phyloP scores from a whole-genome alignment of 2,113 vertebrate species.

The Neolamprologus sp. region DNA sequence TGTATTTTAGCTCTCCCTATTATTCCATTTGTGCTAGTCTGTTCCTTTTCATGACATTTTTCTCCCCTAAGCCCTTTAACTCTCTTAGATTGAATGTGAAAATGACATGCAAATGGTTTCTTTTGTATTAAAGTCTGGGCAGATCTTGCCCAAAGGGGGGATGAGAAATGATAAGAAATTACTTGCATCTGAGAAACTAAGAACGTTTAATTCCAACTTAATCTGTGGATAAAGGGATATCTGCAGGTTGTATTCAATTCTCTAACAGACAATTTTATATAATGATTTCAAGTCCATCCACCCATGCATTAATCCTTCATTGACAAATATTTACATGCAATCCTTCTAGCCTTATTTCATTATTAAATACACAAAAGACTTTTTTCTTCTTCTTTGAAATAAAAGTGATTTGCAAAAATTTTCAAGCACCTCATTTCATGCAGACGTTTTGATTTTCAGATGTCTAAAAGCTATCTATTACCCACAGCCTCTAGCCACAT shows the following conservation, averaged over 20 bases:
- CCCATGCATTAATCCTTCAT: background rate
- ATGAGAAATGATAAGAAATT: conserved; percentile 38
- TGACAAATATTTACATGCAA: background rate
- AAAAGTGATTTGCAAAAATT: background rate
- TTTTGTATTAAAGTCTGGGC: conserved; percentile 52
- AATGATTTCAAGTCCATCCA: background rate
- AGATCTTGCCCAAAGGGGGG: conserved; percentile 33
- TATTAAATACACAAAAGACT: background rate
- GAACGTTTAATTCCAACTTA: conserved; percentile 47
- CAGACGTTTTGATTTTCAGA: background rate
- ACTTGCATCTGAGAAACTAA: conserved; percentile 36
- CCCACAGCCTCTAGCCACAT: background rate
- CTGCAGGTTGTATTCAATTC: background rate
- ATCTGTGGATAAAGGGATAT: conserved; percentile 15
- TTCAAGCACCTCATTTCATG: background rate
- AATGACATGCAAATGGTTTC: conserved; percentile 60
- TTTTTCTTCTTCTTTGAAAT: background rate
- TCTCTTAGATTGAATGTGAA: conserved; percentile 46
- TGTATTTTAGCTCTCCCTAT: conserved; percentile 20
- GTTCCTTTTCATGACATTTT: conserved; percentile 32
- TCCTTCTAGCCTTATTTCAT: background rate
- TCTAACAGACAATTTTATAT: background rate
- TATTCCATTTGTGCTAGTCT: conserved; percentile 40
- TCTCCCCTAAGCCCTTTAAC: conserved; percentile 20
- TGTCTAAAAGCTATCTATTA: background rate